These are phyloP conservation scores for Rana temporaria DNA, from an alignment of 2,113 vertebrate genomes.

Conservation along the genomic window DNA sequence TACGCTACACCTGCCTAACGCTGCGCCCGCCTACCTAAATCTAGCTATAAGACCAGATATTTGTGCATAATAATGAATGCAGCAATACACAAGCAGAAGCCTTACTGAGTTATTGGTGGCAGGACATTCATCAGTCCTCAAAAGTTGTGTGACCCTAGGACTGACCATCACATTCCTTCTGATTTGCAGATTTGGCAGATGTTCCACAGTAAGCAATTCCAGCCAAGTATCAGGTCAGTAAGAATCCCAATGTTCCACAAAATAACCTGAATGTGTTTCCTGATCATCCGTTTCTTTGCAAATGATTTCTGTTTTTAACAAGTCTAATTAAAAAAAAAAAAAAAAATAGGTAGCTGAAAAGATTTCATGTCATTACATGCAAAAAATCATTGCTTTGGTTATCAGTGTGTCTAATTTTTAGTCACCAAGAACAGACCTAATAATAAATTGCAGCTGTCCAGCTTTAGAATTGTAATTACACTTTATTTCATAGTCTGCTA, in stretches of 20 bases:
- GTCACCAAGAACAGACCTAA: neutral
- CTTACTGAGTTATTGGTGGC: too few species aligned
- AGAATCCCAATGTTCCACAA: neutral
- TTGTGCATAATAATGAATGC: too few species aligned
- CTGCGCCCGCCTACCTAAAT: too few species aligned
- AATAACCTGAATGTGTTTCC: neutral
- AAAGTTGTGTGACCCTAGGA: too few species aligned
- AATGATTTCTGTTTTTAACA: neutral
- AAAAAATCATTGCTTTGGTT: neutral
- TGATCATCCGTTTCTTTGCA: conserved; percentile 2
- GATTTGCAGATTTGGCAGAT: too few species aligned
- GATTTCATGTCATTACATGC: neutral
- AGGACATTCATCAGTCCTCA: too few species aligned
- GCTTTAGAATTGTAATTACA: conserved; percentile 18
- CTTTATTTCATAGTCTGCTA: conserved; percentile 8
- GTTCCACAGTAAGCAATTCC: too few species aligned
- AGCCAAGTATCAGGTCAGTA: neutral
- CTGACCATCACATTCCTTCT: too few species aligned
- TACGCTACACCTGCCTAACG: too few species aligned
- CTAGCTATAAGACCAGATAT: too few species aligned
- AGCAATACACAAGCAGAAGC: too few species aligned
- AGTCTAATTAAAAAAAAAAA: neutral
- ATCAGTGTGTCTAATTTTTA: neutral
- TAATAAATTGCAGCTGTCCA: conserved; percentile 15
- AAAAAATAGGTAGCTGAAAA: neutral